A percentile compares a stretch with the other conserved stretches of the same genome.
These are phyloP conservation scores for Delia radicum DNA, from an alignment of 1,140 invertebrate genomes.

Conservation along the genomic window DNA sequence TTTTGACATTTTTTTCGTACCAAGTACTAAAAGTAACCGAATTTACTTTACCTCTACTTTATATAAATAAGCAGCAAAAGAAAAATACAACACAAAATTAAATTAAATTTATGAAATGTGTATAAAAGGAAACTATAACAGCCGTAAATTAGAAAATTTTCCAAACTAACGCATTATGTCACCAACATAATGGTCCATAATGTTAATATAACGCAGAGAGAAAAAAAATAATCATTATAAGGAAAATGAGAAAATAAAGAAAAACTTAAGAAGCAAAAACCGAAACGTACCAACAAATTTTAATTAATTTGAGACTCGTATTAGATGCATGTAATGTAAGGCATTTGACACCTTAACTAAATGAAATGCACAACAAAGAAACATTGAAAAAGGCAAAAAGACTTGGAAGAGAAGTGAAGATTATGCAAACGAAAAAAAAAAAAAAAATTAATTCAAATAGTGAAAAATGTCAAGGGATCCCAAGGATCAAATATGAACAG, in stretches of 20 bases:
- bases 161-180: background rate
- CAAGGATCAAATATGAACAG: background rate
- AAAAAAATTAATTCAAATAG: background rate
- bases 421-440: background rate
- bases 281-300: background rate
- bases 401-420: background rate
- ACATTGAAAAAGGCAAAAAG: too few species aligned
- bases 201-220: background rate
- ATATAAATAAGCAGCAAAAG: too few species aligned
- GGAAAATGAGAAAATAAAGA: background rate
- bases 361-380: background rate
- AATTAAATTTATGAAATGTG: background rate
- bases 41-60: too few species aligned
- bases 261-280: too few species aligned
- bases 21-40: too few species aligned
- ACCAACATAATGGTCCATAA: background rate
- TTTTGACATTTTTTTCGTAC: too few species aligned
- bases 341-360: conserved; percentile 1
- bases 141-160: conserved; percentile 1
- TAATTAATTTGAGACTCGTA: conserved; percentile 5
- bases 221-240: background rate
- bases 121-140: background rate
- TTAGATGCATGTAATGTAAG: background rate
- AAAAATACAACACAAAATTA: background rate
- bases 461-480: background rate